Conservation (phyloP, 2,113 vertebrate genomes). For the Dipodomys merriami region DNA sequence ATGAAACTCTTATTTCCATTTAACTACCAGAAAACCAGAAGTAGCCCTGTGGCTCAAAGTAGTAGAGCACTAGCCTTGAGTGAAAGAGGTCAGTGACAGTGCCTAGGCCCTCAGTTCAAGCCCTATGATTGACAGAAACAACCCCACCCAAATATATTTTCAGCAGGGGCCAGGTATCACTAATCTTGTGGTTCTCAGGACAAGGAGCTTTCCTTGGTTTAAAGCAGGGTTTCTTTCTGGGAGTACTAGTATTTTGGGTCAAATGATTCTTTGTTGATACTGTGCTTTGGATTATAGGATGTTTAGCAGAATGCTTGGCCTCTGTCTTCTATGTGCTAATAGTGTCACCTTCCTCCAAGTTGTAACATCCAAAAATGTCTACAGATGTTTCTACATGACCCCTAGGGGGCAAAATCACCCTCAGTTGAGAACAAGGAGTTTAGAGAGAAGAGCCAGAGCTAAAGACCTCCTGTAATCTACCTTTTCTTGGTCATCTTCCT, state of each 20-base stretch:
- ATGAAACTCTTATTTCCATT: too few species aligned
- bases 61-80: too few species aligned
- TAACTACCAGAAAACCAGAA: too few species aligned
- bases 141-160: too few species aligned
- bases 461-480: background rate
- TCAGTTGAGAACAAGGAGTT: background rate
- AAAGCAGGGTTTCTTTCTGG: background rate
- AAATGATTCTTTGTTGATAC: background rate
- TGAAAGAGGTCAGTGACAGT: too few species aligned
- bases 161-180: background rate
- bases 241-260: background rate
- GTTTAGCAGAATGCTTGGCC: background rate
- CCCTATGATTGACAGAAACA: too few species aligned
- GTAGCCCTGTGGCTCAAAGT: too few species aligned
- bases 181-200: background rate
- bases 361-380: background rate
- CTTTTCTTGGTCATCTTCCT: background rate
- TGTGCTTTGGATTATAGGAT: background rate
- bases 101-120: too few species aligned
- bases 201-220: constrained; percentile 5
- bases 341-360: background rate
- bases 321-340: background rate
- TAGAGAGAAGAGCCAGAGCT: background rate
- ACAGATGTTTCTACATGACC: background rate
- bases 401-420: background rate